A percentile compares a stretch with the other conserved stretches of the same genome.
Evolutionary conservation across 2,113 vertebrate genomes (phyloP).

Genomic region (Odontesthes bonariensis): DNA sequence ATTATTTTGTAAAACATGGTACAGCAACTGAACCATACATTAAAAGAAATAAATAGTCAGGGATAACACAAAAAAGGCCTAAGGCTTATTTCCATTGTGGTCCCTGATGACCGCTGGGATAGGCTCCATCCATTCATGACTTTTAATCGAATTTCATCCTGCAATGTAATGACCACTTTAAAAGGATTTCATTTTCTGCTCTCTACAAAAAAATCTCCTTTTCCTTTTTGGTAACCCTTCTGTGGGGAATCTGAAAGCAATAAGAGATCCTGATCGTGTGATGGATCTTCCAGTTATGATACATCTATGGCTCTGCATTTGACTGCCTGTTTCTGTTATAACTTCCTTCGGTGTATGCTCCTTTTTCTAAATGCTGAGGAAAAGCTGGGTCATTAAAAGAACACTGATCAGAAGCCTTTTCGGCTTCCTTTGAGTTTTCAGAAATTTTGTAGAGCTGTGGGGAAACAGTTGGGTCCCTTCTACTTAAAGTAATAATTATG

Average conservation of each 20-base stretch:
- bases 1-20: no score
- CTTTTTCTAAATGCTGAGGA: slow-evolving; percentile 67
- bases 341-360: slow-evolving; percentile 52
- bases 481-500: slow-evolving; percentile 83
- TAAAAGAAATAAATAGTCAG: no score
- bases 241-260: slow-evolving; percentile 18
- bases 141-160: slow-evolving; percentile 42
- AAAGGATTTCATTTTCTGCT: slow-evolving; percentile 36
- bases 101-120: slow-evolving; percentile 26
- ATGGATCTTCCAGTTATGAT: slow-evolving; percentile 55
- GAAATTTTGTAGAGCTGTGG: slow-evolving; percentile 59
- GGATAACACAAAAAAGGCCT: no score
- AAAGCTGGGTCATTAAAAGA: slow-evolving; percentile 74
- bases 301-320: slow-evolving; percentile 45
- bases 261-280: slow-evolving; percentile 37
- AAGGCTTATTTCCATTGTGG: no score
- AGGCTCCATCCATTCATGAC: slow-evolving; percentile 47
- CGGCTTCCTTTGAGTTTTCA: slow-evolving; percentile 1
- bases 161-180: slow-evolving; percentile 46
- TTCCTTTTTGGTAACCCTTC: slow-evolving; percentile 14
- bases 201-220: slow-evolving; percentile 27
- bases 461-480: slow-evolving; percentile 73
- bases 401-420: slow-evolving; percentile 62
- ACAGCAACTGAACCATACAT: no score
- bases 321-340: slow-evolving; percentile 66